Conservation (phyloP, 2,113 vertebrate genomes). For the Thunnus maccoyii region DNA sequence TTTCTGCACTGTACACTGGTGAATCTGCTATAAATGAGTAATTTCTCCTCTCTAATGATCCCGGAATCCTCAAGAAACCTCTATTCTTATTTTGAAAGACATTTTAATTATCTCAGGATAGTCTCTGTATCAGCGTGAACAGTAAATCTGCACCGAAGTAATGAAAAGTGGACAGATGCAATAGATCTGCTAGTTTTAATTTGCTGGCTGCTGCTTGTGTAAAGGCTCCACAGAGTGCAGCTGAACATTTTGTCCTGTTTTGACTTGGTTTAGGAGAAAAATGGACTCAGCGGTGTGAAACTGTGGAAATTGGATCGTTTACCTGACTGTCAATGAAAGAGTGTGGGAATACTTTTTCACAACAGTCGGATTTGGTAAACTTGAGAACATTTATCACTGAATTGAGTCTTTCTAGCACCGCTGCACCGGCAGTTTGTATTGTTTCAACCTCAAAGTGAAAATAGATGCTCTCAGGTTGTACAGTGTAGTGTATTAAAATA, state of each 20-base stretch:
- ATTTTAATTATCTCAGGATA: not conserved
- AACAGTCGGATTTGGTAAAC: slow-evolving; percentile 1
- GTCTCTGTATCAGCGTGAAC: not conserved
- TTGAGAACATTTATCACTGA: not conserved
- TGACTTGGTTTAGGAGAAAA: not conserved
- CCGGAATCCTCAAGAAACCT: not conserved
- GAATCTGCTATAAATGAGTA: not conserved
- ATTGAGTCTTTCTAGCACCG: not conserved
- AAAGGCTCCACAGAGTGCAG: not conserved
- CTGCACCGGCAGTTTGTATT: not conserved
- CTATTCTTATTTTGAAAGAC: not conserved
- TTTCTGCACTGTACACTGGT: not conserved
- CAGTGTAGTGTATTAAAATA: not conserved
- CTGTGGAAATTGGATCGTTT: not conserved
- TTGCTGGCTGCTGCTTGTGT: not conserved
- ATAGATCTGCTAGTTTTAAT: not conserved
- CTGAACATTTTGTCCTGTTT: slow-evolving; percentile 2
- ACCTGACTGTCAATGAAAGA: slow-evolving; percentile 13
- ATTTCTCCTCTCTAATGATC: no score
- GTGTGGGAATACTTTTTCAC: not conserved
- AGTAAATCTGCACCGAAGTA: not conserved
- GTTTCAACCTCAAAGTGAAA: not conserved
- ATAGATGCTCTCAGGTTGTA: not conserved
- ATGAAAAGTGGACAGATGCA: slow-evolving; percentile 1
- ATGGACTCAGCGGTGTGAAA: slow-evolving; percentile 2